These are phyloP conservation scores for Maccullochella peelii DNA, from an alignment of 2,113 vertebrate genomes.

Conservation along the genomic window DNA sequence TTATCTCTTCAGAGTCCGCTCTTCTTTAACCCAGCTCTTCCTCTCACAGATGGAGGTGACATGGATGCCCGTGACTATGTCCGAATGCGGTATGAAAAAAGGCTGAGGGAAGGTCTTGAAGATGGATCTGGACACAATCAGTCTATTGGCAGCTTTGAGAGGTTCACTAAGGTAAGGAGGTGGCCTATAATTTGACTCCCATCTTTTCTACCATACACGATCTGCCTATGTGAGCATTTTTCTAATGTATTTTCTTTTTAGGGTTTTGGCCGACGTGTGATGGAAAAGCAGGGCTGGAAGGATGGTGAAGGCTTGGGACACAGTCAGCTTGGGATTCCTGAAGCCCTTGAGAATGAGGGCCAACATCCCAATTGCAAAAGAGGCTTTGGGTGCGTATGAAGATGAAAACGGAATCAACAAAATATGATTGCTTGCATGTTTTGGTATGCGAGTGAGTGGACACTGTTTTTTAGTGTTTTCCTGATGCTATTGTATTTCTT, in stretches of 20 bases:
- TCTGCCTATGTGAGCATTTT: too few relatives aligned
- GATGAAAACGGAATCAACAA: background rate
- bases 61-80: slow-evolving; percentile 94
- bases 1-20: slow-evolving; percentile 3
- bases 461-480: background rate
- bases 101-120: slow-evolving; percentile 88
- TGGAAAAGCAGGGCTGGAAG: slow-evolving; percentile 96
- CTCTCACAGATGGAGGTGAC: slow-evolving; percentile 89
- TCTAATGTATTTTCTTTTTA: slow-evolving; percentile 58
- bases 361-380: slow-evolving; percentile 95
- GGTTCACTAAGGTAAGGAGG: slow-evolving; percentile 89
- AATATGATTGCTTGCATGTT: background rate
- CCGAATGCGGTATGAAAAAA: slow-evolving; percentile 89
- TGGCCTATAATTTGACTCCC: accelerated
- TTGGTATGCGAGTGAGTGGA: background rate
- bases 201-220: background rate
- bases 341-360: slow-evolving; percentile 92
- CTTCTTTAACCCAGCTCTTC: slow-evolving; percentile 17
- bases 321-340: slow-evolving; percentile 87
- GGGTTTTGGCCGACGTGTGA: slow-evolving; percentile 94
- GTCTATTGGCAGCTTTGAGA: slow-evolving; percentile 93
- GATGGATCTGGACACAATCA: slow-evolving; percentile 69
- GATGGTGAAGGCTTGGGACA: slow-evolving; percentile 93
- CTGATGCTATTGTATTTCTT: background rate
- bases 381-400: slow-evolving; percentile 92